Evolutionary conservation across 2,797 vertebrate genomes (phyloP), one percentile per base, ranked within the genome.

Genomic region (Sphenopsis melanotis): DNA sequence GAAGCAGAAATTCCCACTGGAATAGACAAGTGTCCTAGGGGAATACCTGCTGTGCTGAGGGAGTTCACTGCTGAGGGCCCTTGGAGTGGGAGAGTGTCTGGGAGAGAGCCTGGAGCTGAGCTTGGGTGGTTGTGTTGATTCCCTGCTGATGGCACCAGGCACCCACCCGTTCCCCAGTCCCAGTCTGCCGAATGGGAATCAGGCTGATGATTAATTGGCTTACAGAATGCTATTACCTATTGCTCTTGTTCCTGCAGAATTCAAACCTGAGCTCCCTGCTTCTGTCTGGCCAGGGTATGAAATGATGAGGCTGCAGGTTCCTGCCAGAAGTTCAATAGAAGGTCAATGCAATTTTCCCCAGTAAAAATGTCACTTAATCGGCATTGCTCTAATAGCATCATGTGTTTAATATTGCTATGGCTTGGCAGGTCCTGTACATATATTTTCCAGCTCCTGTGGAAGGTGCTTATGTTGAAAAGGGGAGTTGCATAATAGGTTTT

Each of bases 41-140:
- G 71, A 30, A 4, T 39, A 18, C 4, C 23, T 34, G 32, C 5
- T 0, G 2, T 80, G 29, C 29, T 72, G 47, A 21, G 52, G 16
- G n/a, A 64, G 15, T 4, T 74, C 4, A 0, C 14, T 60, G 57
- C 52, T 39, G 66, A 46, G 50, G 53, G 11, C 1, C 5, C 6
- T 9, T 3, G 5, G 27, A 29, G 26, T 13, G 20, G 41, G 26
- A 12, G 8, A 37, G 10, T 11, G 4, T 22, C 21, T 16, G 3
- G 44, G 53, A 11, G 27, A 11, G 42, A 57, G n/a, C 15, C 18
- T 57, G 68, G 34, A 68, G 72, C 49, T 71, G 46, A 44, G 30
- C 18, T 64, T 27, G 46, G 0, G 0, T 30, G 22, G 29, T 4
- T 0, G 1, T 59, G 27, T 2, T 41, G 16, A 15, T 76, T n/a